Percentiles rank a stretch among this genome's conserved stretches.
Conservation (phyloP, 1,140 invertebrate species). For the Cydia strobilella region DNA sequence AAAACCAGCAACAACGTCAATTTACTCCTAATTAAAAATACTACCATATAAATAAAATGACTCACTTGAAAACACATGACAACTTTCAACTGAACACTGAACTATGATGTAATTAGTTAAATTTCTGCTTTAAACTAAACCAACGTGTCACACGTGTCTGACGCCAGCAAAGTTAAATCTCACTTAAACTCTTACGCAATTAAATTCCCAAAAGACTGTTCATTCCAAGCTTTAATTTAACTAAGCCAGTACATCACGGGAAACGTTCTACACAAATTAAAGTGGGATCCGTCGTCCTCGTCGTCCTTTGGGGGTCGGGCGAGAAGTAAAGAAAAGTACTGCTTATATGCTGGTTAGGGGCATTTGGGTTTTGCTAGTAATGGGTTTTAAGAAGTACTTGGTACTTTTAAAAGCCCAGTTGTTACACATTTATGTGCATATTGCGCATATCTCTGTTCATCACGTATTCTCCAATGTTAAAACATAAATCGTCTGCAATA, state of each 20-base stretch:
- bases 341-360: not conserved
- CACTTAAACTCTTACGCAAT: not conserved
- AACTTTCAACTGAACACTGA: not conserved
- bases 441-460: too few relatives aligned
- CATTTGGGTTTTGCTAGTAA: not conserved
- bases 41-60: too few relatives aligned
- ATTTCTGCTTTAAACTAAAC: not conserved
- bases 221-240: slow-evolving; percentile 4
- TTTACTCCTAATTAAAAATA: too few relatives aligned
- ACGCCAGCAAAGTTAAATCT: not conserved
- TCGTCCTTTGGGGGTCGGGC: not conserved
- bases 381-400: not conserved
- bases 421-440: too few relatives aligned
- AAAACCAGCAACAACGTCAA: too few relatives aligned
- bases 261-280: slow-evolving; percentile 19
- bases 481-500: too few relatives aligned
- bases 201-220: slow-evolving; percentile 7
- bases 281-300: not conserved
- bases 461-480: too few relatives aligned
- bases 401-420: too few relatives aligned
- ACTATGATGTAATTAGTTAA: not conserved
- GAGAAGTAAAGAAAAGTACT: not conserved
- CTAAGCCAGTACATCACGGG: not conserved
- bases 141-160: not conserved
- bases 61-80: not conserved